Conservation (phyloP, 2,888 invertebrate species). For the Papilio protenor region DNA sequence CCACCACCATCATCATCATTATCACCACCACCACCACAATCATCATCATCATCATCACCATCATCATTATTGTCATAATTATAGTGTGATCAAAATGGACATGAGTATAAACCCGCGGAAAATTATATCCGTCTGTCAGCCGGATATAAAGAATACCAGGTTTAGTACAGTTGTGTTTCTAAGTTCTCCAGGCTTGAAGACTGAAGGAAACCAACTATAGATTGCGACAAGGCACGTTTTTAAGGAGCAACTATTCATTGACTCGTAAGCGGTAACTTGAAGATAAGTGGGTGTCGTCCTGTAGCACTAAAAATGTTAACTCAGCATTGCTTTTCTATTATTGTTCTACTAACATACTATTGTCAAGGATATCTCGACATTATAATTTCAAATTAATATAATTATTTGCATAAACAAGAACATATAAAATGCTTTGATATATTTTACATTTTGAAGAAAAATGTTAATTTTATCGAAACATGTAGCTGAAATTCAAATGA, state of each 20-base stretch:
- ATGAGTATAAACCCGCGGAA: no score
- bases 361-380: not conserved
- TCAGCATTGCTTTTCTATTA: not conserved
- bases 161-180: not conserved
- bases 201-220: not conserved
- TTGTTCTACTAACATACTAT: not conserved
- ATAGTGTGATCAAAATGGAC: no score
- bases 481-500: not conserved
- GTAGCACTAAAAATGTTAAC: not conserved
- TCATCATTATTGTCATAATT: no score
- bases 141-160: not conserved
- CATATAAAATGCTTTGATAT: not conserved
- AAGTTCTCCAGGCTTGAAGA: not conserved
- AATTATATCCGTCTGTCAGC: no score
- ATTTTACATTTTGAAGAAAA: not conserved
- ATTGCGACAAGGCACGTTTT: slow-evolving; percentile 13
- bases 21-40: no score
- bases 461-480: not conserved
- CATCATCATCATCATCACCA: no score
- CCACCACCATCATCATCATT: no score
- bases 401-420: not conserved
- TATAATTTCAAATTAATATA: not conserved
- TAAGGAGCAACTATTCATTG: not conserved
- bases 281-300: not conserved
- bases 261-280: not conserved